Base-by-base conservation (phyloP, 2,113 vertebrate genomes). In the Eclectus roratus region DNA sequence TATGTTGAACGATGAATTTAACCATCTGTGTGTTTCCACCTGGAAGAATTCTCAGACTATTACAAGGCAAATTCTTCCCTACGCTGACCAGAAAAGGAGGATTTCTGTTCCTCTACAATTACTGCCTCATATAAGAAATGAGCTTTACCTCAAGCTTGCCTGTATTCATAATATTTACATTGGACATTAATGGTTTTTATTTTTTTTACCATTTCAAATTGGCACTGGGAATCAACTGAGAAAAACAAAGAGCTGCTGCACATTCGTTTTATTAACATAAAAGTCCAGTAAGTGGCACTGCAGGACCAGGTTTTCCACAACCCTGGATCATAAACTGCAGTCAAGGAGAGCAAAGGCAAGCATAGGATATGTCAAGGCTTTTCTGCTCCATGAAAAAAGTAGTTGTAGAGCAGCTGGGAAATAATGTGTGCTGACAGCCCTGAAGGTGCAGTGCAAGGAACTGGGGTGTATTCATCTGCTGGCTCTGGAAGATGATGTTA, bases 241-340 rank as follows among this genome's bases (percentile, higher is more conserved):
- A 12, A 63, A 60, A 89, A 56, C 0, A 1, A 56, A 61, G 52
- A 81, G 41, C 52, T 76, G 61, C 69, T 72, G 61, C 37, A 44
- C n/a, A 2, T n/a, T 61, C 19, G 16, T 28, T 92, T 76, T 77
- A 9, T 72, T 72, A 89, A 87, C 44, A 43, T 25, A 29, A 43
- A 25, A 74, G 28, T 68, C 96, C 97, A 94, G 82, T 82, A 94
- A 94, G 96, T 88, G 97, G 96, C 97, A 97, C 92, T 97, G 76
- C 87, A 96, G 95, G 94, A 97, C 92, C 55, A 61, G 58, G 8
- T 89, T 93, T 96, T 71, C 63, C 1, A 6, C 35, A 84, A 29
- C 11, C 41, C 28, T 17, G 43, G 8, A 0, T 79, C 15, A 15
- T 31, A 39, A 74, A 33, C 64, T 7, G 24, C 31, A n/a, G 23